Evolutionary conservation across 2,888 invertebrate species (phyloP).

Genomic region (Orgyia antiqua): DNA sequence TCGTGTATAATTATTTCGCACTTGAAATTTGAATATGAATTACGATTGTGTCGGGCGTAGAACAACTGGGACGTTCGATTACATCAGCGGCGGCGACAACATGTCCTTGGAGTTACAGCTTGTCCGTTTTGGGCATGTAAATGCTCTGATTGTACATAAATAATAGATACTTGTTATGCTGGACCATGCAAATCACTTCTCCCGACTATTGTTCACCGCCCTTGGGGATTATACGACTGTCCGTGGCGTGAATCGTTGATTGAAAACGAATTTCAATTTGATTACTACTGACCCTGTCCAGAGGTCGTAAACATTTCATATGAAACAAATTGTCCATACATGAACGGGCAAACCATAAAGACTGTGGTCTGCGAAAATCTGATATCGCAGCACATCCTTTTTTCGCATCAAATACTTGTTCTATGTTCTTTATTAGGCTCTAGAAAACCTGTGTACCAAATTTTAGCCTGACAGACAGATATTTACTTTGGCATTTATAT

Average conservation of each 20-base stretch:
- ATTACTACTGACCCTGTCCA: slow-evolving; percentile 38
- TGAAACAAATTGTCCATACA: slow-evolving; percentile 14
- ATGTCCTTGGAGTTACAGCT: slow-evolving; percentile 43
- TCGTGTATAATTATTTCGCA: slow-evolving; percentile 50
- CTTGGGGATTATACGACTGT: slow-evolving; percentile 60
- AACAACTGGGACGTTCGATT: slow-evolving; percentile 46
- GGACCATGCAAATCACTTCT: slow-evolving; percentile 64
- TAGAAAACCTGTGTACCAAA: too few species aligned
- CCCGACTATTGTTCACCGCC: slow-evolving; percentile 66
- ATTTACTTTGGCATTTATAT: too few species aligned
- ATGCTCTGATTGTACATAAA: slow-evolving; percentile 58
- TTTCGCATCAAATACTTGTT: too few species aligned
- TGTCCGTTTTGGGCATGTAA: slow-evolving; percentile 63
- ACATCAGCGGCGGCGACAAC: slow-evolving; percentile 55
- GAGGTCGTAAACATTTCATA: slow-evolving; percentile 38
- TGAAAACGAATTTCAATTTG: slow-evolving; percentile 56
- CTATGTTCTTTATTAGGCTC: too few species aligned
- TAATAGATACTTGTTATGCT: slow-evolving; percentile 43
- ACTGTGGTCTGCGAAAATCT: too few species aligned
- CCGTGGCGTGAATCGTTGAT: slow-evolving; percentile 61
- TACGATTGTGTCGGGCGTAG: slow-evolving; percentile 40
- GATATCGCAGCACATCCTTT: too few species aligned
- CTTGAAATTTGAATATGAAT: slow-evolving; percentile 62
- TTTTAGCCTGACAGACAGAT: too few species aligned
- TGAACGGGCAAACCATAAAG: slow-evolving; percentile 22